phyloP scores from a whole-genome alignment of 2,888 invertebrate species.

The Drosophila pullipes region DNA sequence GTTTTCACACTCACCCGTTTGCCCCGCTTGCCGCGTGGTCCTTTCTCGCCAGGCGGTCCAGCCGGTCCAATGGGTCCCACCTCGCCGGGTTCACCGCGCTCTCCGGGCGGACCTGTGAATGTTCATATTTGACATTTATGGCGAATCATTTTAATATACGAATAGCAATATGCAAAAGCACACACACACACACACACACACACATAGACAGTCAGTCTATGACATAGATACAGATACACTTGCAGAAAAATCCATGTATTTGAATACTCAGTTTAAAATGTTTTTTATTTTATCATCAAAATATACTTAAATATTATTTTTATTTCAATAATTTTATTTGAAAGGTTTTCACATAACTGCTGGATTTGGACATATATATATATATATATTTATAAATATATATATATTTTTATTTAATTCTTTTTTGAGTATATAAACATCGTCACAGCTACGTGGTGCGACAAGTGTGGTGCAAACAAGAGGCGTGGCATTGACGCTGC shows the following conservation, averaged over 20 bases:
- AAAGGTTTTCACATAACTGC: neutral
- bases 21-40: conserved; percentile 95
- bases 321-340: neutral
- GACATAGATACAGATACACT: conserved; percentile 21
- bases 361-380: neutral
- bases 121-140: conserved; percentile 54
- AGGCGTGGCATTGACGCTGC: conserved; percentile 41
- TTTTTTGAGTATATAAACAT: neutral
- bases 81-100: conserved; percentile 83
- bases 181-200: conserved; percentile 22
- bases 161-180: conserved; percentile 22
- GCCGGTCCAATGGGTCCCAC: conserved; percentile 90
- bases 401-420: too few species aligned
- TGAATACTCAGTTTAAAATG: neutral
- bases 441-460: conserved; percentile 14
- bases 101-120: conserved; percentile 83
- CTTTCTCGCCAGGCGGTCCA: conserved; percentile 94
- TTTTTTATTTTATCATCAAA: too few species aligned
- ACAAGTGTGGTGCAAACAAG: conserved; percentile 54
- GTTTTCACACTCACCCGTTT: conserved; percentile 92
- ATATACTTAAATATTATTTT: neutral
- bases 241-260: conserved; percentile 1
- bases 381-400: neutral
- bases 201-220: neutral
- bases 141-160: conserved; percentile 58